Evolutionary conservation across 2,888 invertebrate genomes (phyloP).

Genomic region (Carabus problematicus): DNA sequence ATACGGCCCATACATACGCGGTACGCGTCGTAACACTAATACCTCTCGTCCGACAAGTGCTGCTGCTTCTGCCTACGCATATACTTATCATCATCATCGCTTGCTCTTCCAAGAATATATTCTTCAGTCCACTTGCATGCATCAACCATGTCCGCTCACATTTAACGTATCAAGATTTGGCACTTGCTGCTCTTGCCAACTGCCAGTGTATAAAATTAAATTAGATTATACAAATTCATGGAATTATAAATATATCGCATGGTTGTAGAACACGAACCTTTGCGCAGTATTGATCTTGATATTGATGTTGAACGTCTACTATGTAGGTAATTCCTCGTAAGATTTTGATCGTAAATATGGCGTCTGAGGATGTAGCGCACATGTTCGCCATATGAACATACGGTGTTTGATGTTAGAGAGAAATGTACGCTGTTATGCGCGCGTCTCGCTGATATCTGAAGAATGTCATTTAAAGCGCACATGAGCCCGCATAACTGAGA

Average conservation of each 20-base stretch:
- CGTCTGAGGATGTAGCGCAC: neutral
- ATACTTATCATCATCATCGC: neutral
- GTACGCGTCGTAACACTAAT: constrained; percentile 19
- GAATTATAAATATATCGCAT: too few species aligned
- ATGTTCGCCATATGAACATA: constrained; percentile 12
- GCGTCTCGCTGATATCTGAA: constrained; percentile 32
- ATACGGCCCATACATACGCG: neutral
- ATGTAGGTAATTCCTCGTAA: neutral
- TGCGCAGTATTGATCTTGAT: too few species aligned
- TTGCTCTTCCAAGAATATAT: constrained; percentile 18
- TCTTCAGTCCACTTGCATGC: neutral
- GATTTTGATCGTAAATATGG: constrained; percentile 3
- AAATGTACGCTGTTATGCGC: constrained; percentile 29
- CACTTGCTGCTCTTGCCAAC: neutral
- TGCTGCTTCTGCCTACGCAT: constrained; percentile 14
- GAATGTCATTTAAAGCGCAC: constrained; percentile 42
- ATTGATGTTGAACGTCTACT: too few species aligned
- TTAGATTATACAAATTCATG: neutral
- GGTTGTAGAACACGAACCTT: too few species aligned
- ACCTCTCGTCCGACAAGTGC: constrained; percentile 12
- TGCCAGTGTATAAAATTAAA: neutral
- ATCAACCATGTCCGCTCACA: neutral
- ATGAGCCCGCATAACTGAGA: constrained; percentile 41
- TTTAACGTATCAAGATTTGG: constrained; percentile 15
- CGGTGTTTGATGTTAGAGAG: constrained; percentile 26